Percentiles rank a stretch among this genome's conserved stretches.
phyloP scores from a whole-genome alignment of 2,113 vertebrate species.

The Sebastes schlegelii region DNA sequence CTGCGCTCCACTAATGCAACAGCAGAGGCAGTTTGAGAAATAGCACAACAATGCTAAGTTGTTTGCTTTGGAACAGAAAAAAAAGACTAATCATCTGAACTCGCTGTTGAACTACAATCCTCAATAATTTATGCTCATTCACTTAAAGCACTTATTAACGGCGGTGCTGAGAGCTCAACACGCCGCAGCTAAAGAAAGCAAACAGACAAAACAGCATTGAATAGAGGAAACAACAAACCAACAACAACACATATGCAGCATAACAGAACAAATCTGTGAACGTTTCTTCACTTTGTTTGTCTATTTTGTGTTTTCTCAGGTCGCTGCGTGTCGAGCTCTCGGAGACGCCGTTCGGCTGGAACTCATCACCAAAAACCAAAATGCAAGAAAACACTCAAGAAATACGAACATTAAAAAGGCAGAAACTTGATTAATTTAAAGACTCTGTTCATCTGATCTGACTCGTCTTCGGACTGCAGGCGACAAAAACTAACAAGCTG shows the following conservation, averaged over 20 bases:
- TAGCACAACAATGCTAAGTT: background rate
- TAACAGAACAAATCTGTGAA: background rate
- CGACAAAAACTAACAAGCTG: too few relatives aligned
- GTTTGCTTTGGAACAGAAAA: background rate
- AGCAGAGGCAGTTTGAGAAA: background rate
- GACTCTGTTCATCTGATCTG: too few relatives aligned
- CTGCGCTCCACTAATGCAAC: background rate
- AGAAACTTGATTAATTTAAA: background rate
- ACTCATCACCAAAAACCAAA: background rate
- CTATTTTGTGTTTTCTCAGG: background rate
- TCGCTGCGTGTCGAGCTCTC: background rate
- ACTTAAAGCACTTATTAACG: background rate
- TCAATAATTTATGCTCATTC: background rate
- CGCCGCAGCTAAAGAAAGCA: background rate
- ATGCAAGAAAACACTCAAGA: background rate
- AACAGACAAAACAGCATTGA: background rate
- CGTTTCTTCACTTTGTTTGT: background rate
- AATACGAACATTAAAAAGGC: constrained; percentile 1
- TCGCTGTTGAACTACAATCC: background rate
- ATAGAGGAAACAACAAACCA: too few relatives aligned
- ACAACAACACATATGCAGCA: too few relatives aligned
- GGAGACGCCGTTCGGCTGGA: background rate
- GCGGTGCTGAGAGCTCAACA: background rate
- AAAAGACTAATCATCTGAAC: constrained; percentile 16
- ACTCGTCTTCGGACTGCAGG: too few relatives aligned